Evolutionary conservation across 1,140 invertebrate species (phyloP).

Genomic region (Pachypeltis micranthus): DNA sequence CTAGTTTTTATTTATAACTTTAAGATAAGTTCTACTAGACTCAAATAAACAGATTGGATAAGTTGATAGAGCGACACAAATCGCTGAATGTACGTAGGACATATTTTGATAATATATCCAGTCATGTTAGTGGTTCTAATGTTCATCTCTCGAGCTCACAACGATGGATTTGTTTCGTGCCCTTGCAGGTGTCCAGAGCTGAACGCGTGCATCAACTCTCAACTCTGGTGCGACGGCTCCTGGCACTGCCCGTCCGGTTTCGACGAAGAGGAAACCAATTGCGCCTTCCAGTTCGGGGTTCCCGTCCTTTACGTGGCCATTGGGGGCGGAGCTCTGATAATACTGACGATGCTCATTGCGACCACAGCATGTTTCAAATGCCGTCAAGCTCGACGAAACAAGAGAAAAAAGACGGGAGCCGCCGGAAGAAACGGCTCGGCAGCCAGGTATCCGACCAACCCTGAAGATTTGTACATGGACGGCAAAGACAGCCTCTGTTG

Average conservation of each 20-base stretch:
- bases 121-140: no score
- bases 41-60: no score
- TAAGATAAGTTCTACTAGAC: no score
- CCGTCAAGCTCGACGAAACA: constrained; percentile 44
- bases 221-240: constrained; percentile 60
- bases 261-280: constrained; percentile 58
- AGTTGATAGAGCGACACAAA: no score
- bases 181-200: constrained; percentile 71
- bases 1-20: no score
- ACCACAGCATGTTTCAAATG: constrained; percentile 51
- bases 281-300: constrained; percentile 53
- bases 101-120: no score
- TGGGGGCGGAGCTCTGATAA: constrained; percentile 42
- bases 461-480: constrained; percentile 46
- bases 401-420: constrained; percentile 24
- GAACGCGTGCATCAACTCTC: constrained; percentile 60
- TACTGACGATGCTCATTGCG: constrained; percentile 42
- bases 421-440: constrained; percentile 32
- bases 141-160: no score
- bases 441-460: constrained; percentile 30
- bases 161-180: no score
- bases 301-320: constrained; percentile 51
- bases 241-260: constrained; percentile 59
- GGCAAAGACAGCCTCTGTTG: constrained; percentile 61
- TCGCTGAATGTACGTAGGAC: no score